A percentile compares a stretch with the other conserved stretches of the same genome.
These are phyloP conservation scores for Thysanoteuthis rhombus DNA, from an alignment of 2,888 invertebrate genomes.

Conservation along the genomic window DNA sequence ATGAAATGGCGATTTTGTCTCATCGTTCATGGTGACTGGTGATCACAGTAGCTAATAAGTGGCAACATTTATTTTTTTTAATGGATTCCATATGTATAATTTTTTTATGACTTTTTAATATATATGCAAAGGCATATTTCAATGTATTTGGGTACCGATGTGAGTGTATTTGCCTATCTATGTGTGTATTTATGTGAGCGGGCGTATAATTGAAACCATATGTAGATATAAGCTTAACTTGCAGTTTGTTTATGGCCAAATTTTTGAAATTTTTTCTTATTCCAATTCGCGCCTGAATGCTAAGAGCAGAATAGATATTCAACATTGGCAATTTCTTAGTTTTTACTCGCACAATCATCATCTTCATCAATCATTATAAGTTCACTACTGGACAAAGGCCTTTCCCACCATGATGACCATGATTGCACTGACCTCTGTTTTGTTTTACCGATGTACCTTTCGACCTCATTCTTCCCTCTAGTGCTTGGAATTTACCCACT, in stretches of 20 bases:
- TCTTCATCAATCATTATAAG: too few species aligned
- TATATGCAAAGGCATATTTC: not conserved
- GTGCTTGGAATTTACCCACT: too few species aligned
- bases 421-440: too few species aligned
- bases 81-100: not conserved
- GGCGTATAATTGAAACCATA: not conserved
- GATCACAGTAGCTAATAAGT: too few species aligned
- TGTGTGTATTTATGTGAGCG: not conserved
- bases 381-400: too few species aligned
- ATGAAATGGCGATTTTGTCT: too few species aligned
- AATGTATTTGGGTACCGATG: not conserved
- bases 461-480: too few species aligned
- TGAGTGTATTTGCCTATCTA: not conserved
- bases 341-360: not conserved
- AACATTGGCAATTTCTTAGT: not conserved
- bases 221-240: not conserved
- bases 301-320: not conserved
- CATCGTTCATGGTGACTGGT: too few species aligned
- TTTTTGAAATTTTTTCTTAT: not conserved
- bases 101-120: not conserved
- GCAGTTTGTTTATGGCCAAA: not conserved
- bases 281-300: not conserved
- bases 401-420: too few species aligned
- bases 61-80: not conserved
- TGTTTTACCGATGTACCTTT: too few species aligned